These are phyloP conservation scores for Myzus persicae DNA, from an alignment of 1,140 invertebrate genomes.

Conservation along the genomic window DNA sequence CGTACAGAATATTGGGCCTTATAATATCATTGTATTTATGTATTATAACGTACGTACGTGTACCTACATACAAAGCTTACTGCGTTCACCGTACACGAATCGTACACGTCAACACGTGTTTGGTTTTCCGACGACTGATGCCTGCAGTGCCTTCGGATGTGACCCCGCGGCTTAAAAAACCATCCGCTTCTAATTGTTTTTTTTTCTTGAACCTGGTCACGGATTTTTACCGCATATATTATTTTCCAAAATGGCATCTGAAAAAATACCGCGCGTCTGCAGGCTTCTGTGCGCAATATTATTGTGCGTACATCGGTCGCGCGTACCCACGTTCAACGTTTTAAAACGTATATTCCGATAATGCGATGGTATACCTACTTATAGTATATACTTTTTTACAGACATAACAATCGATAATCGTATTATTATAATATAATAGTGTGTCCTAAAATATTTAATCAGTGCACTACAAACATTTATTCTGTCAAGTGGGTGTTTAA, in stretches of 20 bases:
- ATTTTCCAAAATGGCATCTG: background rate
- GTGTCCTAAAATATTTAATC: background rate
- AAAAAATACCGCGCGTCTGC: background rate
- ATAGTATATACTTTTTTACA: background rate
- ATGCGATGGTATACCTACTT: too few species aligned
- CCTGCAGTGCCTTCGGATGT: background rate
- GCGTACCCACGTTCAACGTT: background rate
- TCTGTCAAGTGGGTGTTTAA: background rate
- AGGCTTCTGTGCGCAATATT: background rate
- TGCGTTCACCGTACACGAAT: background rate
- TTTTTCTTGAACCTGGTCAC: background rate
- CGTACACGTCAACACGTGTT: background rate
- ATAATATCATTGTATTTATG: too few species aligned
- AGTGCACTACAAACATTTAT: background rate
- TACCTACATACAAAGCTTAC: background rate
- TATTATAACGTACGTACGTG: background rate
- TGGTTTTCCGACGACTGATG: background rate
- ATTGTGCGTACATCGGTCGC: background rate
- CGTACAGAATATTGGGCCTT: background rate
- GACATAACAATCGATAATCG: background rate
- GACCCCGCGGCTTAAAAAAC: background rate
- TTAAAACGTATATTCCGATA: background rate
- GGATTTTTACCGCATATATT: background rate
- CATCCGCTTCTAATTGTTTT: background rate
- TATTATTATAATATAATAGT: background rate